Evolutionary conservation across 2,797 vertebrate genomes (phyloP).

Genomic region (Gymnothorax reevesii): DNA sequence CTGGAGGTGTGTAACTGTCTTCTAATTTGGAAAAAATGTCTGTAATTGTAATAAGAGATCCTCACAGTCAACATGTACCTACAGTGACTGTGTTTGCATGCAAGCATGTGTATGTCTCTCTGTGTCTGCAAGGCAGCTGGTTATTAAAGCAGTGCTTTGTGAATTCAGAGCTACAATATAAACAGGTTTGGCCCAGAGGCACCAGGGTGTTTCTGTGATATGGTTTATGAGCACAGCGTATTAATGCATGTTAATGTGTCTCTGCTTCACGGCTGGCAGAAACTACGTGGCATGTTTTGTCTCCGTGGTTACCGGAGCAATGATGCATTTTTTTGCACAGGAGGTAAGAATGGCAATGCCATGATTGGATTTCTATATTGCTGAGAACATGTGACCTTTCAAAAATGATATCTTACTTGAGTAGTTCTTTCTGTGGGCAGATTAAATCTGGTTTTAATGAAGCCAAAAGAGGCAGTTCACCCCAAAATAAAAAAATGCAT

Average conservation of each 20-base stretch:
- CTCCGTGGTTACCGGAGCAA: slow-evolving; percentile 18
- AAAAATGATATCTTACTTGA: slow-evolving; percentile 23
- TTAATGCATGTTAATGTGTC: slow-evolving; percentile 25
- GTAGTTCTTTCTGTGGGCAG: slow-evolving; percentile 15
- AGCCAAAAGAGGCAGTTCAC: background rate
- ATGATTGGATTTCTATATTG: slow-evolving; percentile 26
- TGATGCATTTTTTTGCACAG: slow-evolving; percentile 8
- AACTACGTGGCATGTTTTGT: slow-evolving; percentile 8
- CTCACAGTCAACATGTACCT: background rate
- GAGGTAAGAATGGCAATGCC: slow-evolving; percentile 15
- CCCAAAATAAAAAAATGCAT: no score
- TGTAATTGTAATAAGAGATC: background rate
- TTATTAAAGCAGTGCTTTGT: background rate
- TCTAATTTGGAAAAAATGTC: background rate
- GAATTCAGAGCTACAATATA: background rate
- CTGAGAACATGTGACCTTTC: slow-evolving; percentile 29
- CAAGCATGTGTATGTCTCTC: background rate
- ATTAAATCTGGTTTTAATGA: slow-evolving; percentile 31
- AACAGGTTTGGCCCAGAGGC: background rate
- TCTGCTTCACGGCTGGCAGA: background rate
- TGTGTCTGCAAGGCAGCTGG: background rate
- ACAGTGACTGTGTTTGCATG: background rate
- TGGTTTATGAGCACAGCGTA: slow-evolving; percentile 19
- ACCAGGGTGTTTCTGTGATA: background rate
- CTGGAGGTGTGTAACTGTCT: background rate